phyloP scores from a whole-genome alignment of 2,888 invertebrate species.

The Byasa hedistus region DNA sequence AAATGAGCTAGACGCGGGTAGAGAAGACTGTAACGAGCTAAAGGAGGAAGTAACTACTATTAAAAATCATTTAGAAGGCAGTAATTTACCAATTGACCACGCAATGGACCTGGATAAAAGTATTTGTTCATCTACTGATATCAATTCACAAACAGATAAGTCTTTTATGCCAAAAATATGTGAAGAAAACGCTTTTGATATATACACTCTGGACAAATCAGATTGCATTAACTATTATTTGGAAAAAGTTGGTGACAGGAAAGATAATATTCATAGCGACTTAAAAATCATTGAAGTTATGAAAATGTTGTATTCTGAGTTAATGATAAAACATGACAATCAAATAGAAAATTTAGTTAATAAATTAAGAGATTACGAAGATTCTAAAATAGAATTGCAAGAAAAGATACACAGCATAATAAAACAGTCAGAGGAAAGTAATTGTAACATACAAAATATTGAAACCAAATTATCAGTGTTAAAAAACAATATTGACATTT shows the following conservation, averaged over 20 bases:
- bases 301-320: slow-evolving; percentile 58
- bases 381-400: slow-evolving; percentile 47
- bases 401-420: slow-evolving; percentile 43
- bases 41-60: slow-evolving; percentile 68
- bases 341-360: slow-evolving; percentile 65
- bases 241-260: slow-evolving; percentile 53
- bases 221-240: slow-evolving; percentile 60
- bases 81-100: slow-evolving; percentile 52
- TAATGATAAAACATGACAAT: slow-evolving; percentile 55
- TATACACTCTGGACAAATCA: slow-evolving; percentile 55
- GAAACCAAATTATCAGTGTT: slow-evolving; percentile 44
- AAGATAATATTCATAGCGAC: slow-evolving; percentile 44
- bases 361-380: slow-evolving; percentile 58
- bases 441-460: slow-evolving; percentile 41
- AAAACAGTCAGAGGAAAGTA: slow-evolving; percentile 48
- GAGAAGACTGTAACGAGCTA: slow-evolving; percentile 67
- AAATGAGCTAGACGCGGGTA: slow-evolving; percentile 64
- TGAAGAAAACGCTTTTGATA: slow-evolving; percentile 47
- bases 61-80: slow-evolving; percentile 65
- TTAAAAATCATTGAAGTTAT: slow-evolving; percentile 62
- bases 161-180: slow-evolving; percentile 47
- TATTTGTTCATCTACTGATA: slow-evolving; percentile 49
- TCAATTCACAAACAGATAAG: slow-evolving; percentile 41
- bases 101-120: slow-evolving; percentile 63
- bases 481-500: slow-evolving; percentile 43